Conservation (phyloP, 2,113 vertebrate species). For the Xyrauchen texanus region DNA sequence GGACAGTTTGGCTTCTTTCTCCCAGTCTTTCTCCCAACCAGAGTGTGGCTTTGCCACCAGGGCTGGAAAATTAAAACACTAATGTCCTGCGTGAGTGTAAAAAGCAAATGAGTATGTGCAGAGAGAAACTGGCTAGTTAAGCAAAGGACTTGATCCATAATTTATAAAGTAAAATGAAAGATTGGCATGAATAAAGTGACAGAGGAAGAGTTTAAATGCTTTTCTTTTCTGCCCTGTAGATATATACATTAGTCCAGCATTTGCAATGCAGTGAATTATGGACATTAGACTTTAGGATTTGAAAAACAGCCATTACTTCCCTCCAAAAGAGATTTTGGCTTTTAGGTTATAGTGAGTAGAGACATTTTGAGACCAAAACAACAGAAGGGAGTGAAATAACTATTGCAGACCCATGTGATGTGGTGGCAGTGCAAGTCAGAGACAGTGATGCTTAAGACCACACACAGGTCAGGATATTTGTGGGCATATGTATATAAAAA, state of each 20-base stretch:
- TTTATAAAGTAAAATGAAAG: constrained; percentile 58
- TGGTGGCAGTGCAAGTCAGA: constrained; percentile 16
- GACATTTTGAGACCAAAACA: background rate
- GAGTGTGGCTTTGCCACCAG: constrained; percentile 44
- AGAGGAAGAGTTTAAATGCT: constrained; percentile 30
- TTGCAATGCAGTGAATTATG: constrained; percentile 29
- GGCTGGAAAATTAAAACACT: constrained; percentile 59
- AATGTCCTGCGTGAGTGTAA: constrained; percentile 53
- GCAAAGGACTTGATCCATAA: constrained; percentile 64
- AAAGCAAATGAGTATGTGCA: constrained; percentile 37
- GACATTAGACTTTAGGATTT: constrained; percentile 28
- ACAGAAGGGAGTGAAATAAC: constrained; percentile 26
- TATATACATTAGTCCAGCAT: constrained; percentile 23
- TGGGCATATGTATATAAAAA: constrained; percentile 51
- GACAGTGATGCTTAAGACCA: constrained; percentile 51
- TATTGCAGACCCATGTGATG: background rate
- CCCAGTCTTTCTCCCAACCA: constrained; percentile 39
- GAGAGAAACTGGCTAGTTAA: constrained; percentile 56
- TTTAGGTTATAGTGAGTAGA: background rate
- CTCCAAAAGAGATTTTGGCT: constrained; percentile 2
- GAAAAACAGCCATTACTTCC: constrained; percentile 23
- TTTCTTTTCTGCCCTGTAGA: constrained; percentile 11
- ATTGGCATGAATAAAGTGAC: constrained; percentile 27
- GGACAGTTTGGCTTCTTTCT: constrained; percentile 51
- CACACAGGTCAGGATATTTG: constrained; percentile 61